A percentile compares a stretch with the other conserved stretches of the same genome.
Evolutionary conservation across 2,888 invertebrate genomes (phyloP).

Genomic region (Morpho helenor): DNA sequence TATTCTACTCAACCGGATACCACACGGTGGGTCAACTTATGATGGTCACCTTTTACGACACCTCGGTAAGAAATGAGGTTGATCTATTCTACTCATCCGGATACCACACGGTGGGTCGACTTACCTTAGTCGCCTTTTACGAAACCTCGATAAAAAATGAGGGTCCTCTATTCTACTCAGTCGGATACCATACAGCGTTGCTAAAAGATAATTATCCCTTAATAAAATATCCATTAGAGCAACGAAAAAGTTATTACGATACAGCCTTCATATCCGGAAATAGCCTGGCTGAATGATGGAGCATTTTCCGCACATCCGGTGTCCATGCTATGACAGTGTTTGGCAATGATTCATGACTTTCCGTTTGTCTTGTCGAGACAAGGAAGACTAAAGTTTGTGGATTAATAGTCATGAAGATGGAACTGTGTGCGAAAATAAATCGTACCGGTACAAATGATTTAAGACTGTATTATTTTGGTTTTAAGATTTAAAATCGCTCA

Average conservation of each 20-base stretch:
- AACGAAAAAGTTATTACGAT: slow-evolving; percentile 23
- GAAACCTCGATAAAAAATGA: too few relatives aligned
- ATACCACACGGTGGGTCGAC: too few relatives aligned
- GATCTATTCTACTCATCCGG: too few relatives aligned
- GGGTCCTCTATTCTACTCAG: too few relatives aligned
- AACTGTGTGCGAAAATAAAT: slow-evolving; percentile 10
- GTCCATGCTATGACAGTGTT: slow-evolving; percentile 34
- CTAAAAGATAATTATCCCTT: too few relatives aligned
- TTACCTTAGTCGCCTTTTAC: too few relatives aligned
- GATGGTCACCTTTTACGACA: too few relatives aligned
- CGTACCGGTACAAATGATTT: not conserved
- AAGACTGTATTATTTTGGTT: not conserved
- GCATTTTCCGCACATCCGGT: slow-evolving; percentile 37
- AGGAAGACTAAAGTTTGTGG: slow-evolving; percentile 26
- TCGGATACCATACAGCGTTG: too few relatives aligned
- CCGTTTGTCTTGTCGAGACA: slow-evolving; percentile 31
- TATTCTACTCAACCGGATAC: too few relatives aligned
- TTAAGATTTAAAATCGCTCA: not conserved
- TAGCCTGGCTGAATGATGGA: slow-evolving; percentile 37
- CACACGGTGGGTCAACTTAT: too few relatives aligned
- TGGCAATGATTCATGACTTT: slow-evolving; percentile 39
- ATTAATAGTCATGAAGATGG: slow-evolving; percentile 29
- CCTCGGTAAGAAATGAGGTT: too few relatives aligned
- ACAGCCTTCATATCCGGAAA: slow-evolving; percentile 39
- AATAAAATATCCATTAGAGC: not conserved